Conservation (phyloP, 2,888 invertebrate species). For the Oligia strigilis region DNA sequence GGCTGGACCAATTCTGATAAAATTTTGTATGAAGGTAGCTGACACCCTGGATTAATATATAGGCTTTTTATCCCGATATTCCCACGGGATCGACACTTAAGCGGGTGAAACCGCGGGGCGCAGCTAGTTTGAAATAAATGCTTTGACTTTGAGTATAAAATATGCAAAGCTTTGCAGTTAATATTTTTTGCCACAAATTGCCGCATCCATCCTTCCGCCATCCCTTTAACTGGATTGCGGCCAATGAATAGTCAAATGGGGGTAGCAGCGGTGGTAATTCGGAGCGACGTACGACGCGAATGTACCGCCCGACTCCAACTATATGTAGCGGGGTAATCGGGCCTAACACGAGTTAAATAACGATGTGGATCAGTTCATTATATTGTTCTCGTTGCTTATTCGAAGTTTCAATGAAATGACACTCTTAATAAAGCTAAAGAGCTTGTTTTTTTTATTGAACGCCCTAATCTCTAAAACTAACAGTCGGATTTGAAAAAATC, state of each 20-base stretch:
- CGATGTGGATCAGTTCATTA: slow-evolving; percentile 13
- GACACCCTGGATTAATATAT: too few relatives aligned
- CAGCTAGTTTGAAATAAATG: too few relatives aligned
- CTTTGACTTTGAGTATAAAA: too few relatives aligned
- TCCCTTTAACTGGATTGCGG: slow-evolving; percentile 61
- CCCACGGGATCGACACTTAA: too few relatives aligned
- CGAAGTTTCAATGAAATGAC: background rate
- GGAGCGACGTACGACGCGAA: slow-evolving; percentile 35
- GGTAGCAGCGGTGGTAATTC: slow-evolving; percentile 61
- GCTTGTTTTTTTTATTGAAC: background rate
- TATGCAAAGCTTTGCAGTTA: background rate
- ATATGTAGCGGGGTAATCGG: slow-evolving; percentile 13
- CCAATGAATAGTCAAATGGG: slow-evolving; percentile 74
- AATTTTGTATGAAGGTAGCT: too few relatives aligned
- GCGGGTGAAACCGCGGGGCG: too few relatives aligned
- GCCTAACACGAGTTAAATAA: slow-evolving; percentile 27
- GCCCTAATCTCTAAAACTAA: background rate
- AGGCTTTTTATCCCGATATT: too few relatives aligned
- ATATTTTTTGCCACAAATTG: slow-evolving; percentile 11
- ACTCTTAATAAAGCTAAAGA: background rate
- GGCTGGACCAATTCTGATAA: too few relatives aligned
- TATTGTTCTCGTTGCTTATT: slow-evolving; percentile 3
- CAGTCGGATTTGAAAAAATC: too few relatives aligned
- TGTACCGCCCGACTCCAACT: slow-evolving; percentile 6
- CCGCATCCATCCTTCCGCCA: slow-evolving; percentile 65